Evolutionary conservation across 2,888 invertebrate species (phyloP).

Genomic region (Eupithecia subfuscata): DNA sequence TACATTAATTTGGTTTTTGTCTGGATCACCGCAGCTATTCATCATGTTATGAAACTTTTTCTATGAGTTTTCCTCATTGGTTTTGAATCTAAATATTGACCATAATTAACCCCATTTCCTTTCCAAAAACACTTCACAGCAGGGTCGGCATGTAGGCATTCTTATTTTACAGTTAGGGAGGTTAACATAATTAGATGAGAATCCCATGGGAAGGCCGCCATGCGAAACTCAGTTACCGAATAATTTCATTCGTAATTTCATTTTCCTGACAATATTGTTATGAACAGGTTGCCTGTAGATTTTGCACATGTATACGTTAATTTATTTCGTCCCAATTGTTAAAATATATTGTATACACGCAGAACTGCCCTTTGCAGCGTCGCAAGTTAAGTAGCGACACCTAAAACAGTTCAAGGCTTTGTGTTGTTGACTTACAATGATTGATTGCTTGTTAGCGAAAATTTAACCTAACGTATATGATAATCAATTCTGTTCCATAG

Average conservation of each 20-base stretch:
- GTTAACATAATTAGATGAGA: slow-evolving; percentile 19
- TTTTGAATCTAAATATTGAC: neutral
- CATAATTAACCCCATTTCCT: neutral
- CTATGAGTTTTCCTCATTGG: no score
- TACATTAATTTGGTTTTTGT: no score
- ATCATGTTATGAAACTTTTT: no score
- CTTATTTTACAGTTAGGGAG: slow-evolving; percentile 8
- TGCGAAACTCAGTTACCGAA: slow-evolving; percentile 20
- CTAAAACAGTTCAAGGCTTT: neutral
- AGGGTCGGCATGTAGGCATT: neutral
- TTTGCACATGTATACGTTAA: neutral
- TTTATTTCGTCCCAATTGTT: neutral
- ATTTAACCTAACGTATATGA: neutral
- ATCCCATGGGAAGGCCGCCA: slow-evolving; percentile 14
- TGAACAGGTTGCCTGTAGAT: neutral
- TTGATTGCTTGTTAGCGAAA: neutral
- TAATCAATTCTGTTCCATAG: slow-evolving; percentile 46
- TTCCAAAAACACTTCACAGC: neutral
- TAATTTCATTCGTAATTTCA: slow-evolving; percentile 26
- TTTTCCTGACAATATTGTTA: slow-evolving; percentile 10
- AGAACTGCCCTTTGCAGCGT: no score
- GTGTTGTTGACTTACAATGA: neutral
- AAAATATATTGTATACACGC: no score
- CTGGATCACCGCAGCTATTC: neutral
- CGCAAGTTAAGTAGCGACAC: neutral